phyloP scores from a whole-genome alignment of 1,140 invertebrate species.

The Trichoplusia ni region DNA sequence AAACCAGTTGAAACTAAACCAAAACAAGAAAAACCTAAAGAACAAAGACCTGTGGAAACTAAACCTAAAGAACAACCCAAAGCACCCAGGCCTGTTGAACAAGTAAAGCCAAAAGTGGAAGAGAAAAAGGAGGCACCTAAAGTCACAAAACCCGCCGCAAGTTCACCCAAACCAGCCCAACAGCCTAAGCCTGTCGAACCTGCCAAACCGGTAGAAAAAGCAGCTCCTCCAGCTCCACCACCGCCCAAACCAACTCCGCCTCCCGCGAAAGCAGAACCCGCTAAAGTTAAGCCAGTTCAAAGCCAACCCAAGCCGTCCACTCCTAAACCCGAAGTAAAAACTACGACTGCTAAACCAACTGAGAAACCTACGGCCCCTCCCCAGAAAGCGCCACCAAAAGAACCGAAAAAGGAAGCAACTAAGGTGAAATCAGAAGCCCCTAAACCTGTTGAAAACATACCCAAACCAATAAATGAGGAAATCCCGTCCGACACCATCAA shows the following conservation, averaged over 20 bases:
- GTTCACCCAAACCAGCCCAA: too few species aligned
- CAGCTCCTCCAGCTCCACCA: constrained; percentile 36
- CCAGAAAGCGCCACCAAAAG: constrained; percentile 31
- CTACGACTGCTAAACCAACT: constrained; percentile 16
- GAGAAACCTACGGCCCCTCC: constrained; percentile 14
- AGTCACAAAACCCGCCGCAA: constrained; percentile 12
- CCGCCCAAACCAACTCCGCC: constrained; percentile 34
- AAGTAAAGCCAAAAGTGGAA: not conserved
- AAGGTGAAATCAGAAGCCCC: constrained; percentile 31
- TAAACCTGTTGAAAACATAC: constrained; percentile 66
- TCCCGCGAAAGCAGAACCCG: constrained; percentile 33
- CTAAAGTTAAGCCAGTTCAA: constrained; percentile 28
- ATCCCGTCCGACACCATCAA: constrained; percentile 81
- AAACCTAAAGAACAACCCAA: constrained; percentile 14
- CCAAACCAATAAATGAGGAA: constrained; percentile 81
- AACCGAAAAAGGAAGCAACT: constrained; percentile 32
- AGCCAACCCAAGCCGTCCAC: constrained; percentile 13
- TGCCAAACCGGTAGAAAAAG: constrained; percentile 26
- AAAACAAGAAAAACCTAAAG: constrained; percentile 21
- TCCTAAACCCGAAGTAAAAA: constrained; percentile 20
- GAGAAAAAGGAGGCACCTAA: constrained; percentile 36
- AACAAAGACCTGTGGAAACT: constrained; percentile 2
- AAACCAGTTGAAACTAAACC: constrained; percentile 12
- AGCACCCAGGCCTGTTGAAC: not conserved
- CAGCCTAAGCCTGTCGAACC: constrained; percentile 21